Percentiles rank a stretch among this genome's conserved stretches.
Evolutionary conservation across 1,140 invertebrate species (phyloP).

Genomic region (Papilio polytes): DNA sequence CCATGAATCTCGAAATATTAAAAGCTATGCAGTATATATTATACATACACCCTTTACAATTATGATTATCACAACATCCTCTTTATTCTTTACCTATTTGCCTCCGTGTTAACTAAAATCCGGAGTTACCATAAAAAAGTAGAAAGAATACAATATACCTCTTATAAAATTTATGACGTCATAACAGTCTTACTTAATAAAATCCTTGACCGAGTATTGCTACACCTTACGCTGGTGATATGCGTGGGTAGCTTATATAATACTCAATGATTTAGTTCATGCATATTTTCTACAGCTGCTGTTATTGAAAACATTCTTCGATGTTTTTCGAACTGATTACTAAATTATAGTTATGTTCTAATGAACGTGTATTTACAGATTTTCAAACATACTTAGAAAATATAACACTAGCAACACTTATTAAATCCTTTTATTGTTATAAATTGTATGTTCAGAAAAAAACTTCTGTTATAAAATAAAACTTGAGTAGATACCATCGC

Average conservation of each 20-base stretch:
- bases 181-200: slow-evolving; percentile 1
- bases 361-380: too few species aligned
- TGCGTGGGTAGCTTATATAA: neutral
- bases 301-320: neutral
- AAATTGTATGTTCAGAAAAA: neutral
- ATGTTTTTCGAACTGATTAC: neutral
- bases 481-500: neutral
- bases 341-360: too few species aligned
- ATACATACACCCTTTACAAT: too few species aligned
- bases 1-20: too few species aligned
- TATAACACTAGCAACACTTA: too few species aligned
- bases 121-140: neutral
- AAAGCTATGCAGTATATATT: too few species aligned
- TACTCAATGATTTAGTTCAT: neutral
- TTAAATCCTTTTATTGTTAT: too few species aligned
- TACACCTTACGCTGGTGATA: neutral
- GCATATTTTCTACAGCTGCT: neutral
- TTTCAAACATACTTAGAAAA: too few species aligned
- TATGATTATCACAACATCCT: too few species aligned
- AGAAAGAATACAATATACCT: neutral
- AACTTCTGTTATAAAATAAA: neutral
- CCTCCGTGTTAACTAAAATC: neutral
- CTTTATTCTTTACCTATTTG: too few species aligned
- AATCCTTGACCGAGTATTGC: slow-evolving; percentile 24
- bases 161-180: slow-evolving; percentile 2